Evolutionary conservation across 1,140 invertebrate genomes (phyloP).

Genomic region (Drosophila ironensis): DNA sequence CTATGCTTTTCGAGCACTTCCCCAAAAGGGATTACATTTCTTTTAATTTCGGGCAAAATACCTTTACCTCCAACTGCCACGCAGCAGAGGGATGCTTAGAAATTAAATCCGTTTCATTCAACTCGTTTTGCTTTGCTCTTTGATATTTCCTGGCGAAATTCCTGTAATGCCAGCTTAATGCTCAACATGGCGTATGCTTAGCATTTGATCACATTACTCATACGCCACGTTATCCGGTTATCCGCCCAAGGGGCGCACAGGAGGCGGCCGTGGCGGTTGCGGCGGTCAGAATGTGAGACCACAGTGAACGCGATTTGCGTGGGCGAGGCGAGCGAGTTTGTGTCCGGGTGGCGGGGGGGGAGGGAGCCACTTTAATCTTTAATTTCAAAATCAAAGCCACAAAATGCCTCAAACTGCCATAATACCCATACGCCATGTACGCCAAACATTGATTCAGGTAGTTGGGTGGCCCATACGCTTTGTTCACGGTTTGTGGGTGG

Average conservation of each 20-base stretch:
- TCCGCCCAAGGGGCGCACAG: background rate
- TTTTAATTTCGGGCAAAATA: background rate
- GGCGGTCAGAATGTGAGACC: background rate
- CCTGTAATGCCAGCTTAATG: constrained; percentile 52
- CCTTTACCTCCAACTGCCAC: no score
- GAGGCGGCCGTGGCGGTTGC: background rate
- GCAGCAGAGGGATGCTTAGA: no score
- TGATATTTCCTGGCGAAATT: constrained; percentile 38
- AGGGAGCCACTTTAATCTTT: constrained; percentile 62
- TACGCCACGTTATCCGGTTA: constrained; percentile 25
- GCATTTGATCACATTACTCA: constrained; percentile 41
- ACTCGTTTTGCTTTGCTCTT: constrained; percentile 21
- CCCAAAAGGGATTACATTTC: background rate
- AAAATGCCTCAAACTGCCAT: constrained; percentile 52
- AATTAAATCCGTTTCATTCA: constrained; percentile 6
- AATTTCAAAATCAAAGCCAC: constrained; percentile 68
- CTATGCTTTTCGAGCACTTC: background rate
- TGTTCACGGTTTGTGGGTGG: background rate
- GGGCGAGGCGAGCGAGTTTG: no score
- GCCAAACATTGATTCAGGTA: constrained; percentile 60
- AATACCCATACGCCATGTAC: constrained; percentile 72
- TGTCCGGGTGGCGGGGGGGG: no score
- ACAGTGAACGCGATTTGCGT: constrained; percentile 22
- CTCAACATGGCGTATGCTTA: constrained; percentile 53
- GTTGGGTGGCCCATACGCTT: background rate